A percentile compares a stretch with the other conserved stretches of the same genome.
Conservation (phyloP, 2,888 invertebrate species). For the Epiblema foenella region DNA sequence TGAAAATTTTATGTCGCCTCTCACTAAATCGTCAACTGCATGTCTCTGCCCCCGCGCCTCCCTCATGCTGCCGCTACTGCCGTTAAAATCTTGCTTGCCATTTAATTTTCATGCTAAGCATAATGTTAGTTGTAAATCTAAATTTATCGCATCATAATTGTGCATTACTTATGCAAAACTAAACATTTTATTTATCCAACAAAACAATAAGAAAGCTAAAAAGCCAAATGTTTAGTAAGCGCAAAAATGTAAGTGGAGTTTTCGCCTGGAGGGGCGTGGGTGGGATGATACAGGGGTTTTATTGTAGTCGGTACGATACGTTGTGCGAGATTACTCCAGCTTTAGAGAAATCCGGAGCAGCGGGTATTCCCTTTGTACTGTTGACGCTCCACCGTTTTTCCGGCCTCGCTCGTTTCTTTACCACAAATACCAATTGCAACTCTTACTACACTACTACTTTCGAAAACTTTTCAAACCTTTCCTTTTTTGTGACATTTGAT, state of each 20-base stretch:
- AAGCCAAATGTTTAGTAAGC: conserved; percentile 36
- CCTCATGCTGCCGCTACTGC: conserved; percentile 58
- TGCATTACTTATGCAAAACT: background rate
- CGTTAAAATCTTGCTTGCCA: conserved; percentile 49
- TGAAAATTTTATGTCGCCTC: conserved; percentile 82
- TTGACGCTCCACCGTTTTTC: conserved; percentile 66
- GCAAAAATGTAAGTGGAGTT: conserved; percentile 42
- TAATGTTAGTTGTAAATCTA: background rate
- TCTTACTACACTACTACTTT: conserved; percentile 50
- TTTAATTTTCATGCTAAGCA: conserved; percentile 9
- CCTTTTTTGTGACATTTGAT: conserved; percentile 4
- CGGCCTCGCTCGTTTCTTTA: conserved; percentile 60
- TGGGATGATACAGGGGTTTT: conserved; percentile 50
- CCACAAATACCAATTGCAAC: conserved; percentile 65
- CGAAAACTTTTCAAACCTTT: conserved; percentile 34
- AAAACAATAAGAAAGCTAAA: conserved; percentile 21
- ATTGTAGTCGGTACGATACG: conserved; percentile 56
- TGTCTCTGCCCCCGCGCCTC: conserved; percentile 54
- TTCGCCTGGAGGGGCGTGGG: conserved; percentile 38
- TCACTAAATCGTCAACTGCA: conserved; percentile 74
- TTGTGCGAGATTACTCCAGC: conserved; percentile 63
- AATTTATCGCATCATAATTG: background rate
- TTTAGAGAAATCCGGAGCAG: conserved; percentile 63
- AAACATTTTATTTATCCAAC: conserved; percentile 17
- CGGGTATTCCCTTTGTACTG: conserved; percentile 63